Evolutionary conservation across 1,140 invertebrate species (phyloP), one percentile per base, ranked within the genome.

Genomic region (Probaryconus sp.): DNA sequence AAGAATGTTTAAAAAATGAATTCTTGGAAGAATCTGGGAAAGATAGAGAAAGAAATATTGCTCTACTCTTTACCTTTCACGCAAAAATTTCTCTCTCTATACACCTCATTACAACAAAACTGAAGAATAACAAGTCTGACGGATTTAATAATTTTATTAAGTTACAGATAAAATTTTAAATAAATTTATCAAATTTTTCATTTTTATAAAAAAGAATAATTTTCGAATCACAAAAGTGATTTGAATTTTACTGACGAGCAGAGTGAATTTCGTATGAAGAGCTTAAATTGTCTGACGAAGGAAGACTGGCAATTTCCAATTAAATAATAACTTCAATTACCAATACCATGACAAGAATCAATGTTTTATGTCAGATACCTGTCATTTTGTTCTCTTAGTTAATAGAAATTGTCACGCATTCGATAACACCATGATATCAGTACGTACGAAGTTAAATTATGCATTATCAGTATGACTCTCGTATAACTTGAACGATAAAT

Each of bases 341-440:
- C 50, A 55, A 71, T 56, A 48, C 48, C 11, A 6, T 13, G 56
- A 56, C 56, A 61, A 63, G 55, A 61, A 48, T 61, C 56, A 56
- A 31, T 56, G 63, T 48, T 71, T 56, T 55, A 56, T 31, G 67
- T 71, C 67, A 53, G 26, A 42, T 42, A 28, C 21, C 28, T 50
- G 50, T 71, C 67, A 64, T 71, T 64, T 56, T 58, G 56, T 51
- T 64, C 60, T 11, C 1, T 3, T 16, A 35, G 14, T 71, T 71
- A 71, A 71, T 71, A 71, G 68, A 71, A 71, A 71, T 71, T 71
- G 68, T 71, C 51, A 58, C 45, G 68, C 68, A 58, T 64, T 64
- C 58, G 58, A 71, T 71, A 71, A 63, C 35, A 50, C 28, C 13
- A 21, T 64, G 68, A 64, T 71, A 58, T 40, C 60, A n/a, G n/a